These are phyloP conservation scores for Drosophila limbata DNA, from an alignment of 2,888 invertebrate genomes.

Conservation along the genomic window DNA sequence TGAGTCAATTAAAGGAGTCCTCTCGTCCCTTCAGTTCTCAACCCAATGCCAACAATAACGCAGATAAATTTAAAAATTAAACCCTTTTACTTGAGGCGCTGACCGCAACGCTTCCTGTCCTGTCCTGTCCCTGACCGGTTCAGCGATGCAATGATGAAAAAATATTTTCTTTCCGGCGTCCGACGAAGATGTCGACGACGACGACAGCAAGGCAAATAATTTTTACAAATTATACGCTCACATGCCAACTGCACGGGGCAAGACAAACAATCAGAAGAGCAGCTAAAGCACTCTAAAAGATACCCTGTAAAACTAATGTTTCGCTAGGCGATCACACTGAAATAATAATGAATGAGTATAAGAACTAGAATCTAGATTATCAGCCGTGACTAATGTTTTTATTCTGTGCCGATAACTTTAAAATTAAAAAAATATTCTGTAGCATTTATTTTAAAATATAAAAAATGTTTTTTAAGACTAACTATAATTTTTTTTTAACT, in stretches of 20 bases:
- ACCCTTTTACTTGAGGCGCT: constrained; percentile 73
- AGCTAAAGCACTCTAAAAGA: fast-evolving
- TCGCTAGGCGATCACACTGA: too few species aligned
- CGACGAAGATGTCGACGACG: constrained; percentile 34
- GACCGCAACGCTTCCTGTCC: constrained; percentile 71
- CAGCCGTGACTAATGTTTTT: too few species aligned
- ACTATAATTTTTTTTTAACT: too few species aligned
- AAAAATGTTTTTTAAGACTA: too few species aligned
- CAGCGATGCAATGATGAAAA: constrained; percentile 68
- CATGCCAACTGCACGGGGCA: constrained; percentile 67
- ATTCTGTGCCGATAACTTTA: too few species aligned
- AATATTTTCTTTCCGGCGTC: constrained; percentile 61
- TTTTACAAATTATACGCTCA: constrained; percentile 78
- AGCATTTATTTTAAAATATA: too few species aligned
- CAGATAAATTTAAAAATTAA: constrained; percentile 74
- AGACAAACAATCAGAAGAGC: constrained; percentile 53
- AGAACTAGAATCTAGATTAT: too few species aligned
- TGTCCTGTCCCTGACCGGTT: constrained; percentile 57
- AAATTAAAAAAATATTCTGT: too few species aligned
- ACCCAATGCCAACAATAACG: constrained; percentile 47
- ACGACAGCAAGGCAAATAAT: constrained; percentile 74
- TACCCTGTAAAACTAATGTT: constrained; percentile 2
- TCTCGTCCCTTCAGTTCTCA: not conserved
- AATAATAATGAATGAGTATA: too few species aligned
- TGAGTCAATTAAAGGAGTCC: constrained; percentile 61